Conservation (phyloP, 2,797 vertebrate genomes). For the Cynopterus sphinx region DNA sequence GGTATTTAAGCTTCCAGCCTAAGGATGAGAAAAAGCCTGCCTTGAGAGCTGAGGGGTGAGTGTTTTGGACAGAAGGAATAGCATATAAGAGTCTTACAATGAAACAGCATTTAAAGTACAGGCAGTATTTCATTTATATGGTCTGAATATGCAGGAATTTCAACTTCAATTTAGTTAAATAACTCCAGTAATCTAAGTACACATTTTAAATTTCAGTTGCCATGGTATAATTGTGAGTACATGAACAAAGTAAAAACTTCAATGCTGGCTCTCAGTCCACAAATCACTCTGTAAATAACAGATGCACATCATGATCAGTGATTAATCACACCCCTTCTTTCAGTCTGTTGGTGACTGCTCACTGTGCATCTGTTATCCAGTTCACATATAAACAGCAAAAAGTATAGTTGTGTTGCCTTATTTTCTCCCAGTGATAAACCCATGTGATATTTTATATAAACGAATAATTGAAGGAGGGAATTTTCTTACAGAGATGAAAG, state of each 20-base stretch:
- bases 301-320: background rate
- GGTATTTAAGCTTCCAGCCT: background rate
- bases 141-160: background rate
- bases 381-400: background rate
- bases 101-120: background rate
- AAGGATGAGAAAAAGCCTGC: background rate
- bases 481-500: background rate
- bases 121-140: background rate
- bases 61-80: background rate
- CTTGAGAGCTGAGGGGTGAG: background rate
- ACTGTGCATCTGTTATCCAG: background rate
- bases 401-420: background rate
- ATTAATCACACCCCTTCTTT: constrained; percentile 1
- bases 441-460: background rate
- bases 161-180: background rate
- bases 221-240: background rate
- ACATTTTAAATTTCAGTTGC: background rate
- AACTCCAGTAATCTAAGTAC: background rate
- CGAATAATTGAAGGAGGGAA: background rate
- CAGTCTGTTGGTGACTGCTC: background rate
- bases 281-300: background rate
- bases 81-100: background rate
- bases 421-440: background rate
- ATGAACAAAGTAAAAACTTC: background rate
- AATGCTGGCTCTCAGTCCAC: background rate